These are phyloP conservation scores for Cotesia typhae DNA, from an alignment of 1,140 invertebrate genomes.

Conservation along the genomic window DNA sequence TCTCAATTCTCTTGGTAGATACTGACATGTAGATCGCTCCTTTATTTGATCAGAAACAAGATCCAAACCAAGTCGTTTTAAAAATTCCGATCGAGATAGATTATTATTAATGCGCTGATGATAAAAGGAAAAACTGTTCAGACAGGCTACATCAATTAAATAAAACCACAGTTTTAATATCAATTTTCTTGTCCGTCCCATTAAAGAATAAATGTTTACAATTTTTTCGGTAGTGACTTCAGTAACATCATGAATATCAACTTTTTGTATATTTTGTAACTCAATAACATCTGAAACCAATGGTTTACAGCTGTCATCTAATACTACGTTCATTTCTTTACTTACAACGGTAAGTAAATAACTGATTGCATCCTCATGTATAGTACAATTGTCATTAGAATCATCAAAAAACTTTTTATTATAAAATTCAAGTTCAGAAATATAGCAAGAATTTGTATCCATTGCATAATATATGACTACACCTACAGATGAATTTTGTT, in stretches of 20 bases:
- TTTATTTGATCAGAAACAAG: background rate
- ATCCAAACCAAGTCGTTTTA: background rate
- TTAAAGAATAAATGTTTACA: background rate
- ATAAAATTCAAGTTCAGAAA: background rate
- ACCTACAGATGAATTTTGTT: background rate
- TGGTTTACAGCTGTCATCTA: background rate
- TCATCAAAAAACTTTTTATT: background rate
- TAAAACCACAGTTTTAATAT: background rate
- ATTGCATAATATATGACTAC: background rate
- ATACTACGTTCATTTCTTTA: background rate
- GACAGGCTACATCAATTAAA: background rate
- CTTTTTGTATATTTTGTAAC: background rate
- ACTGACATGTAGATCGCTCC: background rate
- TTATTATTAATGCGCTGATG: background rate
- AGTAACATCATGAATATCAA: background rate
- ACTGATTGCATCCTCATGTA: background rate
- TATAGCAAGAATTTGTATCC: background rate
- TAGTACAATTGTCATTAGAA: background rate
- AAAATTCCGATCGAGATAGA: background rate
- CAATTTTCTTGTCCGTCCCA: background rate
- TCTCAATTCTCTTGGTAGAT: background rate
- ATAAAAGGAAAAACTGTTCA: background rate
- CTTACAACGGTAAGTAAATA: background rate
- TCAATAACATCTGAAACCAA: background rate
- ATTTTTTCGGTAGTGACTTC: background rate